Evolutionary conservation across 2,888 invertebrate genomes (phyloP), one percentile per base, ranked within the genome.

Genomic region (Didymodactylos carnosus): DNA sequence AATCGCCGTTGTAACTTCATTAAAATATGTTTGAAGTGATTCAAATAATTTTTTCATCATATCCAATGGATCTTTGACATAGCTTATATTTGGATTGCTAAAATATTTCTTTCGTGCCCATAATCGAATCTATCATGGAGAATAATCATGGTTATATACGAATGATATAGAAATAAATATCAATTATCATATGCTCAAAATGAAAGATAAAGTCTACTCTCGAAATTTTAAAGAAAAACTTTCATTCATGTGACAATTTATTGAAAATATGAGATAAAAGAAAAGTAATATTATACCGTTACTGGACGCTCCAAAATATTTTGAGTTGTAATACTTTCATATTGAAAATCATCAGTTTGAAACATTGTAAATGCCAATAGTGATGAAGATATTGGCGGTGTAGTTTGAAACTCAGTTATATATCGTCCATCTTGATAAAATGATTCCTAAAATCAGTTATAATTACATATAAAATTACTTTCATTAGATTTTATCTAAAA

Each of bases 311-410:
- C n/a, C n/a, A n/a, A n/a, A n/a, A n/a, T 39, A 23, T 14, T 27
- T 11, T 16, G 8, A 35, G 39, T 41, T 41, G 29, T 19, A 10
- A 11, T 51, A 39, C 7, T 25, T 23, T 23, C 6, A 16, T 39
- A 35, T 2, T 39, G 40, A 69, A 74, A 74, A 53, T 74, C 74
- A 14, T 74, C 46, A 23, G 19, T 29, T 27, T 71, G 53, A 39
- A 74, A 71, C 14, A 74, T 43, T 71, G 71, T 62, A 40, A 74
- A 62, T 19, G 71, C 71, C 7, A 71, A 43, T n/a, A 71, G 25
- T 23, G 51, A 43, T 19, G 69, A 41, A 19, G 74, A 71, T 53
- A 74, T 62, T 39, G 74, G 71, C 27, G 41, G 51, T 14, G 53
- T 40, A 2, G 19, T 39, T 27, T n/a, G 3, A 69, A 74, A 74